Evolutionary conservation across 2,113 vertebrate species (phyloP).

Genomic region (Chaetura pelagica): DNA sequence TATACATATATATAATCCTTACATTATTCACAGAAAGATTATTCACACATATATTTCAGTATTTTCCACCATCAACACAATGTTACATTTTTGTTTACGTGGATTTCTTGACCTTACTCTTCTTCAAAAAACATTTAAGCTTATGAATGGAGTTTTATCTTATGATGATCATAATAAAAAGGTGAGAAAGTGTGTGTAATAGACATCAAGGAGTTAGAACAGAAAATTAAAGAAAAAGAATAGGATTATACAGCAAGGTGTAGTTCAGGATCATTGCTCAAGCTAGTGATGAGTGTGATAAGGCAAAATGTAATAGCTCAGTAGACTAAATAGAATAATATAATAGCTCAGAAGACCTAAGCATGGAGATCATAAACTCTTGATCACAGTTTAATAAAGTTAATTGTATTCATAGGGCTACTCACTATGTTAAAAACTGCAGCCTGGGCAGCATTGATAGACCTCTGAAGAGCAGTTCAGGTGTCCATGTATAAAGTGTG

Average conservation of each 20-base stretch:
- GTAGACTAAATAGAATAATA: neutral
- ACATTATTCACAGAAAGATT: neutral
- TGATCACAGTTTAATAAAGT: neutral
- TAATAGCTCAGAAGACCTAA: neutral
- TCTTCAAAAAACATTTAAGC: neutral
- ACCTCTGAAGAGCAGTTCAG: neutral
- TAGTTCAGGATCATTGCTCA: neutral
- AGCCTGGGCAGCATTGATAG: neutral
- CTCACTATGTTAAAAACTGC: neutral
- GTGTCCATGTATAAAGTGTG: neutral
- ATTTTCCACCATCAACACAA: neutral
- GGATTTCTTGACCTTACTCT: neutral
- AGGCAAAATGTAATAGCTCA: neutral
- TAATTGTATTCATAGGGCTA: neutral
- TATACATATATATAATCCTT: too few species aligned
- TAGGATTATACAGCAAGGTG: neutral
- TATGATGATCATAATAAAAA: neutral
- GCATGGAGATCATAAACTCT: neutral
- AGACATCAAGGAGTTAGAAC: neutral
- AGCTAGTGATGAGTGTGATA: neutral
- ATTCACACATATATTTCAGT: neutral
- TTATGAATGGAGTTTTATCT: constrained; percentile 18
- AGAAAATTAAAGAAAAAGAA: neutral
- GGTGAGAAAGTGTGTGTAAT: neutral
- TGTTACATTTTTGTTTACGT: neutral